A percentile compares a stretch with the other conserved stretches of the same genome.
These are phyloP conservation scores for Proterorhinus semilunaris DNA, from an alignment of 2,113 vertebrate species.

Conservation along the genomic window DNA sequence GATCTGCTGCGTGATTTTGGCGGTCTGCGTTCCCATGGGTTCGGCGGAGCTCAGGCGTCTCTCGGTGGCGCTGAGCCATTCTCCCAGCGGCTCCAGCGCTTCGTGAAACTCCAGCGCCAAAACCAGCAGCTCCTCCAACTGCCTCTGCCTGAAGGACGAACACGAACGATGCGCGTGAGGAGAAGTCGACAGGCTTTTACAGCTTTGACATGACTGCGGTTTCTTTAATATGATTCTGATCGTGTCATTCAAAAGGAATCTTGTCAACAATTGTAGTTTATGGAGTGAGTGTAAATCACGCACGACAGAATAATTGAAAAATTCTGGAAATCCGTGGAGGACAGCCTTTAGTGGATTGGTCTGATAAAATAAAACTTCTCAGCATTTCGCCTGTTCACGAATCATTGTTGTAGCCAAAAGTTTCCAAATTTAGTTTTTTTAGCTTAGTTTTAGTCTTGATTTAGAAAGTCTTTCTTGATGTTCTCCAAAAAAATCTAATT, in stretches of 20 bases:
- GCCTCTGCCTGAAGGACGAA: slow-evolving; percentile 81
- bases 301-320: slow-evolving; percentile 6
- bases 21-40: slow-evolving; percentile 94
- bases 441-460: too few species aligned
- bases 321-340: slow-evolving; percentile 10
- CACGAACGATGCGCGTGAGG: not conserved
- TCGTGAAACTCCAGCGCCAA: slow-evolving; percentile 96
- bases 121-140: slow-evolving; percentile 95
- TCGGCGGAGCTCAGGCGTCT: slow-evolving; percentile 92
- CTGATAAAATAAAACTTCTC: too few species aligned
- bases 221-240: not conserved
- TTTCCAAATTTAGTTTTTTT: too few species aligned
- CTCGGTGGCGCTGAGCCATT: slow-evolving; percentile 93
- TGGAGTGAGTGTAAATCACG: slow-evolving; percentile 12
- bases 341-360: not conserved
- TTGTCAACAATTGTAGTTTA: slow-evolving; percentile 9
- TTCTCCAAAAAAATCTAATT: too few species aligned
- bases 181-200: slow-evolving; percentile 24
- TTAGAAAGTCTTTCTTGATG: too few species aligned
- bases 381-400: too few species aligned
- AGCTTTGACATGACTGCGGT: slow-evolving; percentile 13
- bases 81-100: slow-evolving; percentile 89
- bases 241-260: slow-evolving; percentile 10
- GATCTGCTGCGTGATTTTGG: slow-evolving; percentile 98
- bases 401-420: too few species aligned